These are phyloP conservation scores for Sardina pilchardus DNA, from an alignment of 2,113 vertebrate genomes.

Conservation along the genomic window DNA sequence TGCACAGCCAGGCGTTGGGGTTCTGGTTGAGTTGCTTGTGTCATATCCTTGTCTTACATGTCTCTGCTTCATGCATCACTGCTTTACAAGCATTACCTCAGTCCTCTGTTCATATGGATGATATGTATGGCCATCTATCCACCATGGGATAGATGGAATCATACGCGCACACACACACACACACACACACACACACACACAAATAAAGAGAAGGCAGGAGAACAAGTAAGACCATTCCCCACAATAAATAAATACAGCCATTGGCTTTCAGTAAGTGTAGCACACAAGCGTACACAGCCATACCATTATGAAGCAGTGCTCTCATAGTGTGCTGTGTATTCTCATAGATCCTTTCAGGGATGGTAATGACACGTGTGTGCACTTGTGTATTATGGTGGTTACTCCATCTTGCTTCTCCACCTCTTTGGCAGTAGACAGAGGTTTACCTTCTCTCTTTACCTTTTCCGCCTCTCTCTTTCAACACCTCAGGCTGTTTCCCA, in stretches of 20 bases:
- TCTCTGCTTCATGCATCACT: no score
- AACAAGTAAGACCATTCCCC: not conserved
- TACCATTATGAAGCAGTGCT: not conserved
- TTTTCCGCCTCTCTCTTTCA: slow-evolving; percentile 8
- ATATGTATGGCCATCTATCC: no score
- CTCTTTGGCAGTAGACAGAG: not conserved
- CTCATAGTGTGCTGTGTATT: no score
- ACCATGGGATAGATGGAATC: no score
- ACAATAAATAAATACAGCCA: not conserved
- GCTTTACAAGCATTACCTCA: no score
- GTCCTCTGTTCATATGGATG: no score
- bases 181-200: not conserved
- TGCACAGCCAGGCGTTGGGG: no score
- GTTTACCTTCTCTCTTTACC: not conserved
- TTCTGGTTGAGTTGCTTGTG: no score
- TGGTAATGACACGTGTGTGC: not conserved
- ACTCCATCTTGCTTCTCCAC: not conserved
- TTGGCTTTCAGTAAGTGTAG: not conserved
- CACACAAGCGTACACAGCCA: not conserved
- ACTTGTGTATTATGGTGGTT: not conserved
- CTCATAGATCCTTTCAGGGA: no score
- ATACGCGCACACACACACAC: not conserved
- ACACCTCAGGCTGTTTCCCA: not conserved
- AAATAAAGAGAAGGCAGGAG: not conserved
- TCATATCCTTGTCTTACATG: no score